phyloP scores from a whole-genome alignment of 1,140 invertebrate species.

The Subanguina moxae region DNA sequence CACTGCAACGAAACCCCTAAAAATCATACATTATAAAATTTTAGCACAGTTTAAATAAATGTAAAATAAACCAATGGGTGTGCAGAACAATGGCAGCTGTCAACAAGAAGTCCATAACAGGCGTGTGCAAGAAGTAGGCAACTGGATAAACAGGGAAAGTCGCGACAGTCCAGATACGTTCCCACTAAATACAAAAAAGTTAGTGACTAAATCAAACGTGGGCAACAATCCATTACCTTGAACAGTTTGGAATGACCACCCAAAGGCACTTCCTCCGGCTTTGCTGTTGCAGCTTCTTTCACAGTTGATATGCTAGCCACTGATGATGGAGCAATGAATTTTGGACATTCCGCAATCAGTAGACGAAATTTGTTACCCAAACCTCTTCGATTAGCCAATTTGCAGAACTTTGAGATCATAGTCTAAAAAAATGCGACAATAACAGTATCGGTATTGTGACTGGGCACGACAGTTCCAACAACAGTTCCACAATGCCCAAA shows the following conservation, averaged over 20 bases:
- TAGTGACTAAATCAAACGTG: background rate
- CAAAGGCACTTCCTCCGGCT: background rate
- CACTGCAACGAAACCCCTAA: slow-evolving; percentile 50
- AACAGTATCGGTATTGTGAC: too few species aligned
- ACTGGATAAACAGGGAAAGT: slow-evolving; percentile 52
- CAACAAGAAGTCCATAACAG: slow-evolving; percentile 52
- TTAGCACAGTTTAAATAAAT: background rate
- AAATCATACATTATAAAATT: slow-evolving; percentile 28
- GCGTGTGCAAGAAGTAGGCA: slow-evolving; percentile 56
- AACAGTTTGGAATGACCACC: background rate
- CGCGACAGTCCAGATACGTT: slow-evolving; percentile 47
- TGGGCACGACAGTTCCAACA: too few species aligned
- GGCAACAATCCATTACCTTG: background rate
- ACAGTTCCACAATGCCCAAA: too few species aligned
- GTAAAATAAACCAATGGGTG: slow-evolving; percentile 51
- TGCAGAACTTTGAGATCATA: too few species aligned
- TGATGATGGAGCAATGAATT: too few species aligned
- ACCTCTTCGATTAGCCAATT: too few species aligned
- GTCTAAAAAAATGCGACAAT: too few species aligned
- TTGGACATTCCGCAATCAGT: too few species aligned
- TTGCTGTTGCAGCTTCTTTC: too few species aligned
- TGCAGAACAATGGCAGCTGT: slow-evolving; percentile 54
- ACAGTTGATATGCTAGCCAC: too few species aligned
- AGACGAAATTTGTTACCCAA: too few species aligned
- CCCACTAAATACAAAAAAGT: slow-evolving; percentile 25